Evolutionary conservation across 2,113 vertebrate genomes (phyloP).

Genomic region (Myxocyprinus asiaticus): DNA sequence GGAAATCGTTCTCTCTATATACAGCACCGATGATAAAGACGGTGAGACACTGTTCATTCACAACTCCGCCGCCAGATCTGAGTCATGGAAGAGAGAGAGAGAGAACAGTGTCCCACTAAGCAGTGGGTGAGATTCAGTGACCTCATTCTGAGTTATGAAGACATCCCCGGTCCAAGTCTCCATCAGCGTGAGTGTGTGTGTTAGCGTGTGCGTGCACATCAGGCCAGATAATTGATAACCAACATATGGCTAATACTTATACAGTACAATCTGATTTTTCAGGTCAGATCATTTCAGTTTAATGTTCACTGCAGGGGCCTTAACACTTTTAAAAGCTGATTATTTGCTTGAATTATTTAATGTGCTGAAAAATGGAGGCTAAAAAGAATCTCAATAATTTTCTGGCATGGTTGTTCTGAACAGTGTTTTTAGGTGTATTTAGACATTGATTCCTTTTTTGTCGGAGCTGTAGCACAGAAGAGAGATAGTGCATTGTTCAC

Average conservation of each 20-base stretch:
- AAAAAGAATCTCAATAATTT: neutral
- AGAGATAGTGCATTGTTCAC: too few species aligned
- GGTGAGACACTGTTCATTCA: slow-evolving; percentile 47
- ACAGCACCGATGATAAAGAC: slow-evolving; percentile 18
- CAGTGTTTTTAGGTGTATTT: too few species aligned
- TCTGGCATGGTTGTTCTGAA: neutral
- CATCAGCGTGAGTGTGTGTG: neutral
- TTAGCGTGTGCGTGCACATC: neutral
- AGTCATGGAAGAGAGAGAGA: slow-evolving; percentile 28
- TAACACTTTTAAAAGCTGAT: slow-evolving; percentile 24
- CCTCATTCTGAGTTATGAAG: slow-evolving; percentile 55
- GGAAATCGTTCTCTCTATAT: slow-evolving; percentile 43
- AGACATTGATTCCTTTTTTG: too few species aligned
- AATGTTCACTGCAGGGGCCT: neutral
- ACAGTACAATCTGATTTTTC: slow-evolving; percentile 24
- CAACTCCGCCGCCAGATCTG: slow-evolving; percentile 35
- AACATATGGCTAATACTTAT: slow-evolving; percentile 19
- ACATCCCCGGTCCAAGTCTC: slow-evolving; percentile 31
- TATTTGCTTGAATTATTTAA: neutral
- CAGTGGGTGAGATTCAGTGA: slow-evolving; percentile 50
- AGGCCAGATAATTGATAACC: slow-evolving; percentile 17
- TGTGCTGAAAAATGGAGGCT: neutral
- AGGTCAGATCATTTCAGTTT: slow-evolving; percentile 24
- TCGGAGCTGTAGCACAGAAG: too few species aligned
- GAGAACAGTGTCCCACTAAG: slow-evolving; percentile 34